phyloP scores from a whole-genome alignment of 2,113 vertebrate species.

The Dryoscopus gambensis region DNA sequence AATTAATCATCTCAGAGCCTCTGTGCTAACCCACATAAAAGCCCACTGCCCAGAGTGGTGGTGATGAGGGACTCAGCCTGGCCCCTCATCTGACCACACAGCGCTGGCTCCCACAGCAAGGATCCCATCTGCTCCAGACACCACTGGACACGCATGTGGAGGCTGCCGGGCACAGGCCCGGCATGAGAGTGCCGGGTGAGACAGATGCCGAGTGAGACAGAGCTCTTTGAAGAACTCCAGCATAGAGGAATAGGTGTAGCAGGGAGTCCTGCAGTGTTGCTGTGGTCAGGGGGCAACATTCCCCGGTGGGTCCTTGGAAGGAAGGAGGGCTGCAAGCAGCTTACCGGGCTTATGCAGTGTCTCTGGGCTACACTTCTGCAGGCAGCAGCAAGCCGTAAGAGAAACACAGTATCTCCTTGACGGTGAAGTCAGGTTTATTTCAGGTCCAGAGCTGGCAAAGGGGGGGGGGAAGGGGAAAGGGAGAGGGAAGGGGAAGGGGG shows the following conservation, averaged over 20 bases:
- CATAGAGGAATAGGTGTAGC: not conserved
- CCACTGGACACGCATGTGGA: accelerated
- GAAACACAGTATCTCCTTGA: no score
- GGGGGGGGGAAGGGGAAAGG: no score
- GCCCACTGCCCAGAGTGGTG: not conserved
- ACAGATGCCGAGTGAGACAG: accelerated
- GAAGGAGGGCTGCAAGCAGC: no score
- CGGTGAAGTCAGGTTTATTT: no score
- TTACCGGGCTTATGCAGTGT: no score
- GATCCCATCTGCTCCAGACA: accelerated
- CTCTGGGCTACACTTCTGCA: no score
- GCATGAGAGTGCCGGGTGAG: no score
- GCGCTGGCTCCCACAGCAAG: not conserved
- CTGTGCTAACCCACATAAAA: not conserved
- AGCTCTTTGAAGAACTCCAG: not conserved
- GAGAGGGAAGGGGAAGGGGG: no score
- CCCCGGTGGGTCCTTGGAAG: no score
- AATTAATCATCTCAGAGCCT: constrained; percentile 24
- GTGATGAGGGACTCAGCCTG: not conserved
- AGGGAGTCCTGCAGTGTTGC: not conserved
- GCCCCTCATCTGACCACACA: not conserved
- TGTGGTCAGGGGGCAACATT: no score
- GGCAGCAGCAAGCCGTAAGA: no score
- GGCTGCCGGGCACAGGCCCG: not conserved
- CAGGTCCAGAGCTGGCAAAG: no score